Evolutionary conservation across 2,797 vertebrate species (phyloP).

Genomic region (Phaenicophaeus curvirostris): DNA sequence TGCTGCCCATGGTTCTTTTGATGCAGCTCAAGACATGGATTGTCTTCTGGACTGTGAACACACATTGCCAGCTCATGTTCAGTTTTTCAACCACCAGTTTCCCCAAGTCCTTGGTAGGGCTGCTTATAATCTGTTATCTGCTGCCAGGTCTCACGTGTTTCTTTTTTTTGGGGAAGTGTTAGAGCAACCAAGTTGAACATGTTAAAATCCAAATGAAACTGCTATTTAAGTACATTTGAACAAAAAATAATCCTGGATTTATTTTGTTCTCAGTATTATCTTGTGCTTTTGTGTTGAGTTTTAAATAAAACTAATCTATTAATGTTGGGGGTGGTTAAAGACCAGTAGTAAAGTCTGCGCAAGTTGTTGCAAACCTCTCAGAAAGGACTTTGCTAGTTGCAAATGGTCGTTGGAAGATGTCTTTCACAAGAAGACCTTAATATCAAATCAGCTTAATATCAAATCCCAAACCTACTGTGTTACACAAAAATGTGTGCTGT

Average conservation of each 20-base stretch:
- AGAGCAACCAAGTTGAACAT: not conserved
- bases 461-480: not conserved
- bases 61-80: accelerated
- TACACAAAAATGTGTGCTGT: not conserved
- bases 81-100: not conserved
- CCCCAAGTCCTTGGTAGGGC: too few species aligned
- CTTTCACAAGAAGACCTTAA: not conserved
- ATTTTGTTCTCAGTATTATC: not conserved
- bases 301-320: not conserved
- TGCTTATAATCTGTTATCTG: not conserved
- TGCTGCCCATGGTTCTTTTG: not conserved
- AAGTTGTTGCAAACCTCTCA: not conserved
- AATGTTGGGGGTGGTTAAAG: not conserved
- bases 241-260: not conserved
- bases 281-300: not conserved
- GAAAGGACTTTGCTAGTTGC: not conserved
- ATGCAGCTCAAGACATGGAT: not conserved
- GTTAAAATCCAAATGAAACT: not conserved
- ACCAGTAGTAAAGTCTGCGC: not conserved
- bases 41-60: accelerated
- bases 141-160: not conserved
- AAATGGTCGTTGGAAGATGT: not conserved
- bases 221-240: not conserved
- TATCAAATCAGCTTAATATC: not conserved
- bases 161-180: not conserved